phyloP scores from a whole-genome alignment of 2,113 vertebrate genomes.

The Channa maculata region DNA sequence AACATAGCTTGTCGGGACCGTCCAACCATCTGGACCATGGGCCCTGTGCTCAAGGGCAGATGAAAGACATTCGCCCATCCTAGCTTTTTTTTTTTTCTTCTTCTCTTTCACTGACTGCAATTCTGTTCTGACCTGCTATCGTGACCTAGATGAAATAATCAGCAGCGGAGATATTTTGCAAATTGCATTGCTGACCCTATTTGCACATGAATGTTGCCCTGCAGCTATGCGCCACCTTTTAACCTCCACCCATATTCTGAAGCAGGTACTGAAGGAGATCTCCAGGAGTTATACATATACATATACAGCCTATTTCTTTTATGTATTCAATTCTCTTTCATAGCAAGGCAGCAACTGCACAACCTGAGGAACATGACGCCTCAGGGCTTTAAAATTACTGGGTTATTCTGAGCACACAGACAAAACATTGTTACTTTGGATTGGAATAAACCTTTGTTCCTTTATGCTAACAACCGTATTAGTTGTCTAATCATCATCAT shows the following conservation, averaged over 20 bases:
- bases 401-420: background rate
- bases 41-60: constrained; percentile 56
- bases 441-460: too few relatives aligned
- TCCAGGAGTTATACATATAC: background rate
- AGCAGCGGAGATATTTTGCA: constrained; percentile 37
- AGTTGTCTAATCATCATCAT: too few relatives aligned
- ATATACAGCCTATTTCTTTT: background rate
- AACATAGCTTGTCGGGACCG: constrained; percentile 42
- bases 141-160: constrained; percentile 64
- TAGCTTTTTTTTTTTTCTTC: background rate
- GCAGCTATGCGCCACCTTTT: constrained; percentile 12
- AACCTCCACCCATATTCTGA: constrained; percentile 34
- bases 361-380: background rate
- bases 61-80: constrained; percentile 50
- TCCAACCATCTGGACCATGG: constrained; percentile 58
- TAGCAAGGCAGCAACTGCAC: background rate
- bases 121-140: constrained; percentile 55
- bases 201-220: constrained; percentile 39
- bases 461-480: too few relatives aligned
- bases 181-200: constrained; percentile 40
- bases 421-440: too few relatives aligned
- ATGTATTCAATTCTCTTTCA: background rate
- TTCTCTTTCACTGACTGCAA: background rate
- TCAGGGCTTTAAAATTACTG: background rate
- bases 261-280: constrained; percentile 4